Conservation (phyloP, 2,113 vertebrate species). For the Marmota flaviventris region DNA sequence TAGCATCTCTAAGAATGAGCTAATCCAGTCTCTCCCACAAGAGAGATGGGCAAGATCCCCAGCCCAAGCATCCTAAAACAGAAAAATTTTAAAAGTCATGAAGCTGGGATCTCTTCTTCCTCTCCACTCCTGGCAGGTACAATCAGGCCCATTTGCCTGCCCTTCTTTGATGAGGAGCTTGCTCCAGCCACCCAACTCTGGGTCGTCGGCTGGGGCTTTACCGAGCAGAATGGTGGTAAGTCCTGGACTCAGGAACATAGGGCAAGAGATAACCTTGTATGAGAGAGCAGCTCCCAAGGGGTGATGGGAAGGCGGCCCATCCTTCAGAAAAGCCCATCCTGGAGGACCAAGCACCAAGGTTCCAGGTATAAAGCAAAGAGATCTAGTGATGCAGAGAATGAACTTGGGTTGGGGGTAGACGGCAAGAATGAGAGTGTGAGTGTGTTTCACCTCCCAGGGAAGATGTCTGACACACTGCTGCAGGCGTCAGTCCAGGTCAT, state of each 20-base stretch:
- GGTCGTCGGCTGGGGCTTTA: constrained; percentile 95
- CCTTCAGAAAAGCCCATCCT: background rate
- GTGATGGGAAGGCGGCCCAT: background rate
- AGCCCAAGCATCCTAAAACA: background rate
- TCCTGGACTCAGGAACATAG: background rate
- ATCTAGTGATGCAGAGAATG: background rate
- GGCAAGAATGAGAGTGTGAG: background rate
- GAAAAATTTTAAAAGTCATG: background rate
- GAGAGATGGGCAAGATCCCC: background rate
- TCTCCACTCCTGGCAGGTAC: constrained; percentile 81
- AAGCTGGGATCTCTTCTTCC: background rate
- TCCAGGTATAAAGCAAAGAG: background rate
- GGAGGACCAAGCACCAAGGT: background rate
- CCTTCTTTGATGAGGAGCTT: constrained; percentile 89
- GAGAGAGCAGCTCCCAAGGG: background rate
- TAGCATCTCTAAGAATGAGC: background rate
- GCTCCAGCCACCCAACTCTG: constrained; percentile 71
- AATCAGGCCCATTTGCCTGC: constrained; percentile 92
- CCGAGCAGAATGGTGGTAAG: constrained; percentile 86
- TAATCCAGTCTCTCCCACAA: background rate
- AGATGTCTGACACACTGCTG: constrained; percentile 90
- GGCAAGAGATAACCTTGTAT: background rate
- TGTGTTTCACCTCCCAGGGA: constrained; percentile 82
- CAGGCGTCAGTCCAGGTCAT: constrained; percentile 90
- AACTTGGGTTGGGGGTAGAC: background rate